These are phyloP conservation scores for Agonum fuliginosum DNA, from an alignment of 2,888 invertebrate species.

Conservation along the genomic window DNA sequence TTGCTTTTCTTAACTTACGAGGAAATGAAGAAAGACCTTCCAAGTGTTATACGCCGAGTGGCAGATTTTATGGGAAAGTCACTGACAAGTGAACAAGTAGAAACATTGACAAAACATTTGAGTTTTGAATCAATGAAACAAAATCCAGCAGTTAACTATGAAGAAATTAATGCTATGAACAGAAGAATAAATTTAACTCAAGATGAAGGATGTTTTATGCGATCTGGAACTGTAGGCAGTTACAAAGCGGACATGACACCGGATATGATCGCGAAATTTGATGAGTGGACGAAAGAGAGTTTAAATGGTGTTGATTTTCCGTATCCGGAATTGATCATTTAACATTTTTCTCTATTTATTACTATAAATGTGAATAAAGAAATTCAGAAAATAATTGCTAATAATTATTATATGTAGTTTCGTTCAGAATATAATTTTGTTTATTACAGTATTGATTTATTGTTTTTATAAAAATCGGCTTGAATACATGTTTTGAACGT, in stretches of 20 bases:
- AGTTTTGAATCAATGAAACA: slow-evolving; percentile 74
- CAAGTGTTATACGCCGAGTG: slow-evolving; percentile 64
- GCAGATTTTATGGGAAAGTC: slow-evolving; percentile 66
- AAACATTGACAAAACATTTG: slow-evolving; percentile 65
- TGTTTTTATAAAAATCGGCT: too few relatives aligned
- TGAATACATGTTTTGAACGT: too few relatives aligned
- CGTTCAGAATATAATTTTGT: too few relatives aligned
- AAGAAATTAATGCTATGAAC: slow-evolving; percentile 69
- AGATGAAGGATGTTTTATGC: slow-evolving; percentile 71
- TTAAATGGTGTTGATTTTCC: slow-evolving; percentile 75
- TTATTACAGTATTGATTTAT: too few relatives aligned
- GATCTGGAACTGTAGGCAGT: slow-evolving; percentile 72
- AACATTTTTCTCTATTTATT: too few relatives aligned
- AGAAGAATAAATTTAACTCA: slow-evolving; percentile 69
- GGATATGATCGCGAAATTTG: slow-evolving; percentile 82
- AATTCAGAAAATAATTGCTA: too few relatives aligned
- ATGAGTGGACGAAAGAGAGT: slow-evolving; percentile 81
- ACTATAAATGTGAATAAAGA: too few relatives aligned
- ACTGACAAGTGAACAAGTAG: slow-evolving; percentile 64
- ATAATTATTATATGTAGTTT: too few relatives aligned
- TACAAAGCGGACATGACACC: slow-evolving; percentile 78
- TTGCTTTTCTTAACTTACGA: slow-evolving; percentile 68
- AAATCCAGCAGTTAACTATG: slow-evolving; percentile 76
- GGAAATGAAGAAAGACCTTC: slow-evolving; percentile 67
- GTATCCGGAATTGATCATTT: slow-evolving; percentile 50